Conservation (phyloP, 2,797 vertebrate species). For the Tinamus major region DNA sequence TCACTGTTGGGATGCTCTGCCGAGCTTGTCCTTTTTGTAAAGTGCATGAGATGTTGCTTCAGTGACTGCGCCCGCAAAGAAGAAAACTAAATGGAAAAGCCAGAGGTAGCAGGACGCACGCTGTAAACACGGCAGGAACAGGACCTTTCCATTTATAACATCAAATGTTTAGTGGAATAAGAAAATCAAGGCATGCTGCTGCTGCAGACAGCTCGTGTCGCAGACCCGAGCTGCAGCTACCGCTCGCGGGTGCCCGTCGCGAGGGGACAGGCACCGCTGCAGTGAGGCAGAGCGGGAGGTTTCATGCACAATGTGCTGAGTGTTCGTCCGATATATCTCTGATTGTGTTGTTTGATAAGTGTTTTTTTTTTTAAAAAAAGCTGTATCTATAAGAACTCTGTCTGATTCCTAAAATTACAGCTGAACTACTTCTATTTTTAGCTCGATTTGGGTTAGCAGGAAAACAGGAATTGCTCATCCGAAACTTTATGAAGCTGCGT, state of each 20-base stretch:
- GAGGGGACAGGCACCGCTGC: neutral
- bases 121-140: neutral
- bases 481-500: neutral
- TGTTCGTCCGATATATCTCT: neutral
- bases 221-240: neutral
- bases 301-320: neutral
- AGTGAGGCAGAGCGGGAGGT: neutral
- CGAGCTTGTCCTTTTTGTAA: neutral
- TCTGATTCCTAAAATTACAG: neutral
- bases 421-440: neutral
- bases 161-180: fast-evolving
- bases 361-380: neutral
- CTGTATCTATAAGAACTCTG: neutral
- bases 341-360: neutral
- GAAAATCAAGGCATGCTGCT: neutral
- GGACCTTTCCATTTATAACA: neutral
- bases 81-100: neutral
- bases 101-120: neutral
- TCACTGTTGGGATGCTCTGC: neutral
- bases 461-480: neutral
- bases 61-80: fast-evolving
- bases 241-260: fast-evolving
- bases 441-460: fast-evolving
- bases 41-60: neutral
- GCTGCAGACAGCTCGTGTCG: neutral